phyloP scores from a whole-genome alignment of 2,113 vertebrate genomes.

The Tupaia tana region DNA sequence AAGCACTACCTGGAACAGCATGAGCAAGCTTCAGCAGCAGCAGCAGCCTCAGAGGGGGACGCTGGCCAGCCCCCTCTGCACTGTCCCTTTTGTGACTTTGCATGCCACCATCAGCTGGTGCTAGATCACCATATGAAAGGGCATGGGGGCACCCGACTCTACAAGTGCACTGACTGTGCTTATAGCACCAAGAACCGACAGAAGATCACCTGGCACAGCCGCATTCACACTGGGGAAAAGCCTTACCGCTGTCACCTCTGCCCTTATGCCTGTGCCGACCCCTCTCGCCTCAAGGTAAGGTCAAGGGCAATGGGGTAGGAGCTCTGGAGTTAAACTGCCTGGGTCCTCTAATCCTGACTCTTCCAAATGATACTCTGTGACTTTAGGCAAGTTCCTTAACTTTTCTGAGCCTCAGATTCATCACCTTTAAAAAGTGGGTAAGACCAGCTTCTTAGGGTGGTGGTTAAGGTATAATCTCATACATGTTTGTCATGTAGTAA shows the following conservation, averaged over 20 bases:
- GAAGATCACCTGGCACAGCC: slow-evolving; percentile 98
- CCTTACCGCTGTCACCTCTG: slow-evolving; percentile 96
- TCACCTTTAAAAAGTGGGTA: neutral
- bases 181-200: slow-evolving; percentile 96
- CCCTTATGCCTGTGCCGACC: slow-evolving; percentile 93
- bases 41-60: slow-evolving; percentile 8
- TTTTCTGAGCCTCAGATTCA: neutral
- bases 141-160: slow-evolving; percentile 93
- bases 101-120: slow-evolving; percentile 93
- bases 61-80: slow-evolving; percentile 85
- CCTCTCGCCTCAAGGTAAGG: slow-evolving; percentile 95
- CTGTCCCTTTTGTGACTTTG: slow-evolving; percentile 92
- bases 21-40: slow-evolving; percentile 70
- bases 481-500: neutral
- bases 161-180: slow-evolving; percentile 95
- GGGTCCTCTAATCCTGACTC: neutral
- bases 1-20: slow-evolving; percentile 92
- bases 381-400: neutral
- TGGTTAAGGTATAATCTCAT: neutral
- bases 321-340: rapidly evolving
- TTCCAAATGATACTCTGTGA: neutral
- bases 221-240: slow-evolving; percentile 97
- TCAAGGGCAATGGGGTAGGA: no score
- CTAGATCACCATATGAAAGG: slow-evolving; percentile 96
- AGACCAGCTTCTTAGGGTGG: neutral